These are phyloP conservation scores for Atopsyche davidsoni DNA, from an alignment of 1,140 invertebrate species.

Conservation along the genomic window DNA sequence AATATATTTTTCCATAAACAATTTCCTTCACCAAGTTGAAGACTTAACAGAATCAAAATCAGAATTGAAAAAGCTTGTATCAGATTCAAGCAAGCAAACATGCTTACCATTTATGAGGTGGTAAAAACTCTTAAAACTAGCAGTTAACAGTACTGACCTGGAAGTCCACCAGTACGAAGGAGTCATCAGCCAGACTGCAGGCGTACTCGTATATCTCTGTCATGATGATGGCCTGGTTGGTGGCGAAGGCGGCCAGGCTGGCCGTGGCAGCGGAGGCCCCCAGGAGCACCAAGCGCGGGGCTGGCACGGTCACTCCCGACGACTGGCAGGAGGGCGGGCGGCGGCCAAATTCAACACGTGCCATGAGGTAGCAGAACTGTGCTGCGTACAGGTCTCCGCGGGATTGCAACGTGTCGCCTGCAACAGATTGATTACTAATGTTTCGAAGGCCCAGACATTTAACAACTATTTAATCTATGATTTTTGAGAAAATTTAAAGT, in stretches of 20 bases:
- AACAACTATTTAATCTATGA: no score
- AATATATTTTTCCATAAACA: no score
- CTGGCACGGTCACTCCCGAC: constrained; percentile 2
- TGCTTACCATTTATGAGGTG: no score
- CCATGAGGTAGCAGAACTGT: constrained; percentile 91
- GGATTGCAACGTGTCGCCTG: constrained; percentile 59
- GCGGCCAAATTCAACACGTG: constrained; percentile 66
- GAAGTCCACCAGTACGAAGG: constrained; percentile 65
- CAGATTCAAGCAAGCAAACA: no score
- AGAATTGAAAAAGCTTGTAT: no score
- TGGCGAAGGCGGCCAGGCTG: constrained; percentile 55
- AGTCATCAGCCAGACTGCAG: constrained; percentile 69
- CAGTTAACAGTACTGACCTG: constrained; percentile 59
- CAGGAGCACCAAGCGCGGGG: constrained; percentile 62
- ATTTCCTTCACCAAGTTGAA: no score
- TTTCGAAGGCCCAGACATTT: no score
- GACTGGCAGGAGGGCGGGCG: constrained; percentile 39
- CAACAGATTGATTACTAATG: no score
- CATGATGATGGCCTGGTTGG: constrained; percentile 81
- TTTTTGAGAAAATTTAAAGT: no score
- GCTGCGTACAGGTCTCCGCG: constrained; percentile 77
- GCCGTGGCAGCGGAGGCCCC: constrained; percentile 62
- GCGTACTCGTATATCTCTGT: constrained; percentile 95
- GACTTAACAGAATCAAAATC: no score
- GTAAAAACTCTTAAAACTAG: not conserved